Base-by-base conservation (phyloP, 2,888 invertebrate species). In the Uloborus plumipes region DNA sequence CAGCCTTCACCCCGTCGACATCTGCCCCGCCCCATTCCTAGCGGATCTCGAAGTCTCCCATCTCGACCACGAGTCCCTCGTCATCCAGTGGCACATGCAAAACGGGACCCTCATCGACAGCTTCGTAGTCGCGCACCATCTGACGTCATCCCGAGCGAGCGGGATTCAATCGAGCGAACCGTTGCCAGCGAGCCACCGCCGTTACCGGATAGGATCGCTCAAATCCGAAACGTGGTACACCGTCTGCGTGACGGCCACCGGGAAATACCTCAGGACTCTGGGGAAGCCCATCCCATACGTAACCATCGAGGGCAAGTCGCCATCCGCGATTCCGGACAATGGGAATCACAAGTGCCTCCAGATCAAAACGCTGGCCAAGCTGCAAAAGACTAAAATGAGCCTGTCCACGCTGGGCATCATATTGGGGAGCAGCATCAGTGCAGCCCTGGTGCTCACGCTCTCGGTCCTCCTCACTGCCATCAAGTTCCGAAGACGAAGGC, bases 31-130 rank as follows among this genome's bases (percentile, higher is more conserved):
- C 82, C 95, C 95, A 70, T 91, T 95, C 88, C 93, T 96, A 87
- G 91, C 94, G 86, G 94, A 94, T 89, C 91, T 96, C 86, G 95
- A 94, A 87, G 94, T 95, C 87, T 94, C 94, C 91, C 95, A 95
- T 89, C 94, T 96, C 85, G 94, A 95, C 89, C 94, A 95, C 64
- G 94, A 94, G 90, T 94, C 95, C 73, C 93, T 95, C 85, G 91
- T 95, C 87, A 86, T 88, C 67, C 83, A 86, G 51, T 96, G 96
- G 96, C 94, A 95, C 89, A 94, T 94, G 88, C 92, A 95, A 87
- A 95, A 95, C 90, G 94, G 95, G 89, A 94, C 94, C 78, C 86
- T 87, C 18, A 91, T 96, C 87, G 93, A 92, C 87, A 95, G 95
- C 86, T 96, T 94, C 89, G 94, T 94, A 91, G 93, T 96, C 87